phyloP scores from a whole-genome alignment of 2,113 vertebrate species.

The Phodopus roborovskii region DNA sequence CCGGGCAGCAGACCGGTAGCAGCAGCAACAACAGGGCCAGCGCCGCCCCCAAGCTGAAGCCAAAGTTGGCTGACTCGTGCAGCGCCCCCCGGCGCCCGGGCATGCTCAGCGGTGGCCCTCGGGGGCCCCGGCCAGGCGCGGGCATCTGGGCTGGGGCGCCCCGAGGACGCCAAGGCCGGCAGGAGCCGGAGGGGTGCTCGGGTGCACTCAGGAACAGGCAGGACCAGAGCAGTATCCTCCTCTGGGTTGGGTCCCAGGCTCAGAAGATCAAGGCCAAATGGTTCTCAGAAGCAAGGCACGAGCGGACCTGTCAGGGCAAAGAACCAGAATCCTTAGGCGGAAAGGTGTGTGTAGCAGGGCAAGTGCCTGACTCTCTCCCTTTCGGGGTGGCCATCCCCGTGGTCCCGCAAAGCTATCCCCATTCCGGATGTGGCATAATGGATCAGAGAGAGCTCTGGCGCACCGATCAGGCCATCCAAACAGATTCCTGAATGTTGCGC shows the following conservation, averaged over 20 bases:
- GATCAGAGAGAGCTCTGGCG: background rate
- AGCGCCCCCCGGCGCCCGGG: constrained; percentile 80
- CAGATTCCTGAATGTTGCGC: fast-evolving
- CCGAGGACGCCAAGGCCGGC: background rate
- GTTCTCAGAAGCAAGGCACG: constrained; percentile 77
- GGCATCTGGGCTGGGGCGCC: constrained; percentile 46
- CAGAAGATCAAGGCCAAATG: constrained; percentile 48
- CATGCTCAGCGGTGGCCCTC: constrained; percentile 75
- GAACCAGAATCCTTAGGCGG: constrained; percentile 57
- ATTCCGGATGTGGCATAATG: constrained; percentile 45
- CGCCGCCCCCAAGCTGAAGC: constrained; percentile 86
- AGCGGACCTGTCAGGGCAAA: constrained; percentile 81
- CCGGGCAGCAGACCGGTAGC: constrained; percentile 85
- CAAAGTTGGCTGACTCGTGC: constrained; percentile 68
- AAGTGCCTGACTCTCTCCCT: background rate
- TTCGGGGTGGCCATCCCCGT: background rate
- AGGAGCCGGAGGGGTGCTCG: background rate
- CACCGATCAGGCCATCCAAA: background rate
- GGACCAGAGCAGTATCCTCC: background rate
- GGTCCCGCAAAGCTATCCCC: background rate
- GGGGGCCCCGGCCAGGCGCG: constrained; percentile 61
- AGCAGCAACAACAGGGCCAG: constrained; percentile 91
- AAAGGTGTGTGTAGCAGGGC: background rate
- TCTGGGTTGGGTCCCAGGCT: background rate
- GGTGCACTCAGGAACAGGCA: background rate